These are phyloP conservation scores for Pycnomerus fuliginosus DNA, from an alignment of 2,888 invertebrate species.

Conservation along the genomic window DNA sequence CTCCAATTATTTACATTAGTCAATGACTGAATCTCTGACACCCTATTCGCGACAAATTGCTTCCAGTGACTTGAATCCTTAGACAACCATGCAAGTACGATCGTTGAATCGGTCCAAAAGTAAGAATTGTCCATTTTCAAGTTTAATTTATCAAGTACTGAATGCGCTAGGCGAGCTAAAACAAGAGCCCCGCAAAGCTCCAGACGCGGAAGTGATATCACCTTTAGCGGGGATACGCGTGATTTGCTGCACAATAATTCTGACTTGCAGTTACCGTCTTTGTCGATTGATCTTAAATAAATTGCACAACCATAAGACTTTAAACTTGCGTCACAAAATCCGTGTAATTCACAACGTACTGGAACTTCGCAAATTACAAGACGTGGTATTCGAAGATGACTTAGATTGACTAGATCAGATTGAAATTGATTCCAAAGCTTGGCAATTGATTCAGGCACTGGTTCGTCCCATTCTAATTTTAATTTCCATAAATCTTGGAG, in stretches of 20 bases:
- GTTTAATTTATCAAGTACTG: not conserved
- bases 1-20: not conserved
- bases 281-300: slow-evolving; percentile 27
- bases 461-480: slow-evolving; percentile 15
- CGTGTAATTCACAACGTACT: slow-evolving; percentile 24
- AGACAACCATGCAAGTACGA: not conserved
- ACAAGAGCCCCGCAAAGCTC: slow-evolving; percentile 1
- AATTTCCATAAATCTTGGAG: slow-evolving; percentile 19
- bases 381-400: too few species aligned
- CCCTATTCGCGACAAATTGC: too few species aligned
- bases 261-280: not conserved
- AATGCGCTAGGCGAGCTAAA: not conserved
- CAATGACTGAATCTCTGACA: not conserved
- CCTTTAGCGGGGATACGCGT: slow-evolving; percentile 32
- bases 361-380: slow-evolving; percentile 16
- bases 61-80: too few species aligned
- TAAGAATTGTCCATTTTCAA: not conserved
- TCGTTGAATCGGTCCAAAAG: not conserved
- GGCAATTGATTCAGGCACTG: slow-evolving; percentile 5
- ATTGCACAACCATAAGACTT: slow-evolving; percentile 32
- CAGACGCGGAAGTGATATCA: slow-evolving; percentile 29
- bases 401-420: too few species aligned
- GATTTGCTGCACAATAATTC: slow-evolving; percentile 32
- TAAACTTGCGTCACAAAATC: slow-evolving; percentile 30
- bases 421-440: slow-evolving; percentile 7